Evolutionary conservation across 2,888 invertebrate genomes (phyloP), one percentile per base, ranked within the genome.

Genomic region (Drepana falcataria): DNA sequence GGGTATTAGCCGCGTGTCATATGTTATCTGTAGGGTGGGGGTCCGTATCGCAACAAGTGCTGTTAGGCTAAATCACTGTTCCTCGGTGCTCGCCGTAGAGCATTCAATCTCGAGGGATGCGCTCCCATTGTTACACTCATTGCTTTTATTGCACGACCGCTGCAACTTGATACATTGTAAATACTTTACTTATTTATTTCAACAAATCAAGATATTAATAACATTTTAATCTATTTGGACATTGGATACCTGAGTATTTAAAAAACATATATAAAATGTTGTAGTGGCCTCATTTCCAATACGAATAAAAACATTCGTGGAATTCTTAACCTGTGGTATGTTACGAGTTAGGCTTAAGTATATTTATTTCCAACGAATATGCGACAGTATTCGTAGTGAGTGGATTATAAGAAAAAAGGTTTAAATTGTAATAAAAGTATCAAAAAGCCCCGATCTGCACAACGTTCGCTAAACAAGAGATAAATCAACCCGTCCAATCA

Each of bases 401-500:
- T 21, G 21, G 21, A 21, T 21, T 21, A 21, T 21, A 21, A 21
- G 21, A 21, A 21, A 21, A 21, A 21, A 21, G 21, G 0, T 1
- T 21, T 21, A 21, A 21, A 21, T 21, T 21, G 21, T 21, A 53
- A 48, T 48, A 40, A 48, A 82, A 83, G 80, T 74, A 85, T 85
- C 86, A 87, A 87, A 61, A 69, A 65, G 57, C 60, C 63, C 60
- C 70, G 70, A 70, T 76, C 79, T 65, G 66, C 56, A 66, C 65
- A 72, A 67, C 61, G 59, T 65, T 65, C 68, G 66, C 80, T 81
- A 85, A 86, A 88, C 84, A 86, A 83, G 84, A 84, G 81, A 90
- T 90, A 90, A 90, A 89, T 90, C 90, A 87, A 83, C 79, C 78
- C 79, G 83, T 85, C 86, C 80, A 86, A 90, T 90, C 89, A 89